A percentile compares a stretch with the other conserved stretches of the same genome.
Evolutionary conservation across 1,140 invertebrate species (phyloP).

Genomic region (Bathynomus jamesi): DNA sequence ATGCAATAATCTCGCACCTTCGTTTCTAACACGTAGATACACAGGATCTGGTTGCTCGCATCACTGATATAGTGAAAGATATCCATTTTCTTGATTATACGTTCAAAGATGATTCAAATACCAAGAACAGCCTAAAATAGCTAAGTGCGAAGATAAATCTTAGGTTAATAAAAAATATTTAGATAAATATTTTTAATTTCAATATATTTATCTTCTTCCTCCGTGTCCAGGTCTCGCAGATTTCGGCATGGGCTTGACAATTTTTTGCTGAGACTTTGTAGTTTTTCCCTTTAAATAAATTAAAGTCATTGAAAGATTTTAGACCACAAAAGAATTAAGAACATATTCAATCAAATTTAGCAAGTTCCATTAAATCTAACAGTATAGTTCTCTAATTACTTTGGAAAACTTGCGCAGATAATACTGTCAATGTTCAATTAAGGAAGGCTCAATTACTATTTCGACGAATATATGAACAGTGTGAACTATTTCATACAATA

Average conservation of each 20-base stretch:
- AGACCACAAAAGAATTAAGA: background rate
- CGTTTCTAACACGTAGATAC: no score
- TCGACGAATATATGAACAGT: no score
- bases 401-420: background rate
- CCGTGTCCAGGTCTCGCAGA: constrained; percentile 7
- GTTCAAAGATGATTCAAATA: no score
- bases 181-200: no score
- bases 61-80: no score
- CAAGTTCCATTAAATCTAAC: background rate
- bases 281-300: constrained; percentile 1
- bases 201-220: constrained; percentile 9
- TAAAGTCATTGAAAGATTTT: background rate
- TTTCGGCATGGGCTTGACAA: constrained; percentile 15
- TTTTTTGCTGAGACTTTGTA: constrained; percentile 8
- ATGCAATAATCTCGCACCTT: no score
- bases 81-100: no score
- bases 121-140: no score
- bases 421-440: background rate
- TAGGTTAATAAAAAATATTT: no score
- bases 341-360: background rate
- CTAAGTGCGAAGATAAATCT: no score
- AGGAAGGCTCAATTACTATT: constrained; percentile 44
- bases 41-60: no score
- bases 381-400: background rate
- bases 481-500: no score